Conservation (phyloP, 64 coral and sea anemone species). For the Porites lutea region DNA sequence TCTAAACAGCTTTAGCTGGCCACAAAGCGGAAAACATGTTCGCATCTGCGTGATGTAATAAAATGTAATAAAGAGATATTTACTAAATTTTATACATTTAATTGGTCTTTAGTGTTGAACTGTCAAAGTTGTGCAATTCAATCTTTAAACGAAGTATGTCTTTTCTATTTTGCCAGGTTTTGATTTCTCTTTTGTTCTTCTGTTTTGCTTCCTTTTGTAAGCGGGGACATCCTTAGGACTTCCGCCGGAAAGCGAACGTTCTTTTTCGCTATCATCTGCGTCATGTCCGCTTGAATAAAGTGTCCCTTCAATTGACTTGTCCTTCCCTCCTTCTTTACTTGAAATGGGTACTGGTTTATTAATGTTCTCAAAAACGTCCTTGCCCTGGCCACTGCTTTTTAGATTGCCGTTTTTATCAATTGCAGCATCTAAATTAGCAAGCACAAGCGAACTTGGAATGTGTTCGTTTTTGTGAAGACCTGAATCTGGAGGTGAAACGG, state of each 20-base stretch:
- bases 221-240: constrained; percentile 6
- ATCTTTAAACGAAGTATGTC: constrained; percentile 65
- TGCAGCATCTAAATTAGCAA: neutral
- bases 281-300: neutral
- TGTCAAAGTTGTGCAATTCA: too few species aligned
- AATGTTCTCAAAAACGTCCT: neutral
- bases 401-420: constrained; percentile 2
- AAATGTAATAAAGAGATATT: too few species aligned
- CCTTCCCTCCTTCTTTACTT: neutral
- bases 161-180: constrained; percentile 66
- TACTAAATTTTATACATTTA: too few species aligned
- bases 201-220: constrained; percentile 39
- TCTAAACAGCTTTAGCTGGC: too few species aligned
- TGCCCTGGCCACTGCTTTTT: neutral
- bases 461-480: neutral
- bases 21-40: too few species aligned
- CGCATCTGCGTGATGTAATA: too few species aligned
- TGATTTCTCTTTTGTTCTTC: constrained; percentile 34
- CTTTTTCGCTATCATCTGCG: neutral
- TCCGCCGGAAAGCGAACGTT: neutral
- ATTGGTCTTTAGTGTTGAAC: too few species aligned
- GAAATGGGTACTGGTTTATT: neutral
- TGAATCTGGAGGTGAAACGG: neutral
- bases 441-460: neutral
- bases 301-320: neutral